Conservation (phyloP, 2,888 invertebrate species). For the Seira sanloemensis region DNA sequence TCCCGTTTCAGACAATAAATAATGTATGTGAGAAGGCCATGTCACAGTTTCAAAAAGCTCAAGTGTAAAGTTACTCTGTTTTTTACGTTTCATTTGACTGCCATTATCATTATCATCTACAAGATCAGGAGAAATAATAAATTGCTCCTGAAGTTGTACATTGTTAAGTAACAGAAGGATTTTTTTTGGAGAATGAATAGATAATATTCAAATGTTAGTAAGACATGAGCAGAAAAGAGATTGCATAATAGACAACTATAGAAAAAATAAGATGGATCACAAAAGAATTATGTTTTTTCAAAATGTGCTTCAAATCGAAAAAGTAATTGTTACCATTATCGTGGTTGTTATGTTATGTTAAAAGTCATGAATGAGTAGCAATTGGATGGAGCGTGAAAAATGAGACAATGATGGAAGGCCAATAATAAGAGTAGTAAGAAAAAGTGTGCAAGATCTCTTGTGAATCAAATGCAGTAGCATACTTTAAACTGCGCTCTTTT, state of each 20-base stretch:
- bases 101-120: constrained; percentile 9
- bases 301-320: constrained; percentile 46
- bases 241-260: constrained; percentile 42
- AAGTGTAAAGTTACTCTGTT: not conserved
- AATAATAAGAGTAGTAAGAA: constrained; percentile 49
- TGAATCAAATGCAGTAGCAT: constrained; percentile 9
- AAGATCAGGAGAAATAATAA: constrained; percentile 17
- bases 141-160: constrained; percentile 42
- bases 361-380: constrained; percentile 57
- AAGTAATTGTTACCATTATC: constrained; percentile 59
- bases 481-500: not conserved
- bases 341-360: constrained; percentile 30
- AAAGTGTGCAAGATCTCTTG: no score
- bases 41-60: not conserved
- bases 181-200: constrained; percentile 8
- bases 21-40: not conserved
- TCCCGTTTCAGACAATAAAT: no score
- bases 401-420: constrained; percentile 61
- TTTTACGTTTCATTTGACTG: not conserved
- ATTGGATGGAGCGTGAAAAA: constrained; percentile 56
- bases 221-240: constrained; percentile 22
- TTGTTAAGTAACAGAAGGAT: constrained; percentile 16
- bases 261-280: constrained; percentile 46
- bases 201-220: not conserved
- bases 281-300: constrained; percentile 44